These are phyloP conservation scores for Drosophila persimilis DNA, from an alignment of 1,140 invertebrate species.

Conservation along the genomic window DNA sequence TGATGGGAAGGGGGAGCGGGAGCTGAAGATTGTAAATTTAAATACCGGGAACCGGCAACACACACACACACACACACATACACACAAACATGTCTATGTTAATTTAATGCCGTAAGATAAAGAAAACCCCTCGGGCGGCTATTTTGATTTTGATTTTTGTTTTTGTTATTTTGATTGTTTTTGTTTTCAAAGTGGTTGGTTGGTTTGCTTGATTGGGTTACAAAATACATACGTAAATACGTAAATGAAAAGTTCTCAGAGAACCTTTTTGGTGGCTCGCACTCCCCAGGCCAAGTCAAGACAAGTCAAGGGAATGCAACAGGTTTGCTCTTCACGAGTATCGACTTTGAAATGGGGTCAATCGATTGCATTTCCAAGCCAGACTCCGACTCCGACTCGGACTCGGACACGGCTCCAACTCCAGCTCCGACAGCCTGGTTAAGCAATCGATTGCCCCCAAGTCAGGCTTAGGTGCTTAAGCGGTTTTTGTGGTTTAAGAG, in stretches of 20 bases:
- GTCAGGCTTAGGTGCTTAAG: conserved; percentile 43
- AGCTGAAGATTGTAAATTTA: conserved; percentile 56
- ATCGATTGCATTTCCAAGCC: conserved; percentile 39
- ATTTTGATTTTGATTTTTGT: conserved; percentile 32
- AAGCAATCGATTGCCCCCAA: conserved; percentile 45
- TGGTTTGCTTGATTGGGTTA: conserved; percentile 48
- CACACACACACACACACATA: not conserved
- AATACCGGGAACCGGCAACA: conserved; percentile 45
- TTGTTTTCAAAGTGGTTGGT: conserved; percentile 35
- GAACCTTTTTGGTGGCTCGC: conserved; percentile 35
- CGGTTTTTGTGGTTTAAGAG: conserved; percentile 43
- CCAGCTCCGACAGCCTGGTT: conserved; percentile 7
- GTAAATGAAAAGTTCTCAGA: conserved; percentile 49
- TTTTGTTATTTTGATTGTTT: conserved; percentile 17
- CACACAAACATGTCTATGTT: conserved; percentile 41
- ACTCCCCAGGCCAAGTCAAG: conserved; percentile 1
- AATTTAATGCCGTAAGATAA: conserved; percentile 44
- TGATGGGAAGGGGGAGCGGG: too few species aligned
- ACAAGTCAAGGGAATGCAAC: conserved; percentile 28
- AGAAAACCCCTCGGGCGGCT: conserved; percentile 51
- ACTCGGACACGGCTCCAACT: too few species aligned
- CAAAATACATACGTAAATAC: conserved; percentile 14
- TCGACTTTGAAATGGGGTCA: conserved; percentile 46
- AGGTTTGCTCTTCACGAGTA: conserved; percentile 54
- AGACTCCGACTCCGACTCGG: conserved; percentile 10